These are phyloP conservation scores for Tortricodes alternella DNA, from an alignment of 2,888 invertebrate species.

Conservation along the genomic window DNA sequence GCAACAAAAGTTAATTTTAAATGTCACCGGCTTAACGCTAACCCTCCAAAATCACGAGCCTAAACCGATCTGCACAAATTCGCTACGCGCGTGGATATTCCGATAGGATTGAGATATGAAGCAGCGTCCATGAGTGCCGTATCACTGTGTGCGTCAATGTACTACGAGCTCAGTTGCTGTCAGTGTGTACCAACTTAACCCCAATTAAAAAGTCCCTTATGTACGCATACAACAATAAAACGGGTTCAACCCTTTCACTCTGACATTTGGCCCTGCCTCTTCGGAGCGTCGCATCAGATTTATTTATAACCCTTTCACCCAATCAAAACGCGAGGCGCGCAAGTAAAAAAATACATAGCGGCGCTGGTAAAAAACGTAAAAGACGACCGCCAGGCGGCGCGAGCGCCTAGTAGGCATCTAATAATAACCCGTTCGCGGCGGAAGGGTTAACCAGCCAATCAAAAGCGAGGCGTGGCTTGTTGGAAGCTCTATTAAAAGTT, in stretches of 20 bases:
- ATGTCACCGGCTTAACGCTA: slow-evolving; percentile 64
- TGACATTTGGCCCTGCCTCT: slow-evolving; percentile 42
- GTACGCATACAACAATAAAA: slow-evolving; percentile 49
- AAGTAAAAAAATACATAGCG: slow-evolving; percentile 65
- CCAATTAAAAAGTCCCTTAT: slow-evolving; percentile 49
- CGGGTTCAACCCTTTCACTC: slow-evolving; percentile 64
- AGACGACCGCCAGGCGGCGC: slow-evolving; percentile 65
- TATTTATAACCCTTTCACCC: slow-evolving; percentile 77
- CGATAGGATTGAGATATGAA: slow-evolving; percentile 27
- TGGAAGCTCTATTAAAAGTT: slow-evolving; percentile 40
- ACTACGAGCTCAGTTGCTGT: neutral
- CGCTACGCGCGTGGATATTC: slow-evolving; percentile 29
- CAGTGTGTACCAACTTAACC: slow-evolving; percentile 48
- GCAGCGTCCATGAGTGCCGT: neutral
- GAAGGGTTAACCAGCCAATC: slow-evolving; percentile 76
- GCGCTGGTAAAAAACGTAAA: slow-evolving; percentile 69
- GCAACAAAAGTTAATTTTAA: slow-evolving; percentile 70
- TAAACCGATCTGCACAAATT: slow-evolving; percentile 24
- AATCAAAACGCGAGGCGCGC: slow-evolving; percentile 57
- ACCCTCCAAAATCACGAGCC: slow-evolving; percentile 38
- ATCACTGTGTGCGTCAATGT: neutral
- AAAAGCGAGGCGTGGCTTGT: slow-evolving; percentile 64
- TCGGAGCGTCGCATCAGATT: slow-evolving; percentile 53
- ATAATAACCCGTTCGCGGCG: slow-evolving; percentile 77
- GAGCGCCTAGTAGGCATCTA: slow-evolving; percentile 63